Percentiles rank a stretch among this genome's conserved stretches.
These are phyloP conservation scores for Gasterosteus aculeatus DNA, from an alignment of 2,113 vertebrate species.

Conservation along the genomic window DNA sequence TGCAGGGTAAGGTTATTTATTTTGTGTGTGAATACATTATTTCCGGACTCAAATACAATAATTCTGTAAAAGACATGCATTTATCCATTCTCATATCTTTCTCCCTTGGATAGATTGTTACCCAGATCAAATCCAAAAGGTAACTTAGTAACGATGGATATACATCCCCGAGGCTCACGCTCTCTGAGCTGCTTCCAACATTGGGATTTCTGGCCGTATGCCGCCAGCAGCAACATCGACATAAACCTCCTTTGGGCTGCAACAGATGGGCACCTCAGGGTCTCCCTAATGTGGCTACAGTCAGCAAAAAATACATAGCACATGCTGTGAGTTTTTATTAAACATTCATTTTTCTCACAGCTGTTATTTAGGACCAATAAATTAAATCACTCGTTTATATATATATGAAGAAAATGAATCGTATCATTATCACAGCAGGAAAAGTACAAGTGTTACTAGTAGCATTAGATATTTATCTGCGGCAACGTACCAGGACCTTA, in stretches of 20 bases:
- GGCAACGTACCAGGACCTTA: neutral
- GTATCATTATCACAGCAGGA: neutral
- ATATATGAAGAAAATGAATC: neutral
- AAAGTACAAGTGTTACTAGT: too few species aligned
- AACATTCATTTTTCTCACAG: neutral
- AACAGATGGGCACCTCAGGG: neutral
- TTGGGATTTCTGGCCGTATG: slow-evolving; percentile 90
- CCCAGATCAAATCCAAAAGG: slow-evolving; percentile 87
- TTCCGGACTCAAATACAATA: neutral
- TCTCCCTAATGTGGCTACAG: neutral
- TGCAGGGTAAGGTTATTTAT: neutral
- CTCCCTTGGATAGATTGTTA: slow-evolving; percentile 31
- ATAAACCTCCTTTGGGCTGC: slow-evolving; percentile 88
- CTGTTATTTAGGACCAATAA: neutral
- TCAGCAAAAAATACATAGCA: neutral
- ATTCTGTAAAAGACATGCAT: neutral
- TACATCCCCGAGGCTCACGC: slow-evolving; percentile 82
- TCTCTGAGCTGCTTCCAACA: slow-evolving; percentile 65
- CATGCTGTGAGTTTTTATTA: neutral
- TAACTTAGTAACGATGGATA: slow-evolving; percentile 84
- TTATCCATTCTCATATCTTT: neutral
- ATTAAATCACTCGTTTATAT: neutral
- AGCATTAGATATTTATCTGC: too few species aligned
- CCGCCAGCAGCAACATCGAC: slow-evolving; percentile 91
- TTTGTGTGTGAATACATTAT: neutral